phyloP scores from a whole-genome alignment of 1,140 invertebrate species.

The Elysia chlorotica region DNA sequence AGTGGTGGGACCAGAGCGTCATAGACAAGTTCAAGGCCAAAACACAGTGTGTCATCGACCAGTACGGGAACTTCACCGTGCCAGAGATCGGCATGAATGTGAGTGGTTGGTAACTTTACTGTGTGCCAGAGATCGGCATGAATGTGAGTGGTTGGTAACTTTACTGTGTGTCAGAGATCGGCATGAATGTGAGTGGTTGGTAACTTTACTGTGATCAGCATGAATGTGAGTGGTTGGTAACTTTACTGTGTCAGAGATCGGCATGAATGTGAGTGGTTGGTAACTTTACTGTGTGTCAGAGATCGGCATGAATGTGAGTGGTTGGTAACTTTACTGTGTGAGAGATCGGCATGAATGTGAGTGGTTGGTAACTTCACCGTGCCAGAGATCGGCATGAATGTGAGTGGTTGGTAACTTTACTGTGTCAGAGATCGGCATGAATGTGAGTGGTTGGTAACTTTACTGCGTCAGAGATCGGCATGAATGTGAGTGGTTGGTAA shows the following conservation, averaged over 20 bases:
- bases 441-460: too few relatives aligned
- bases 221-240: background rate
- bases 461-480: background rate
- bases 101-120: constrained; percentile 10
- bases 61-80: constrained; percentile 84
- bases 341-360: background rate
- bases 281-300: background rate
- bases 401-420: background rate
- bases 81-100: constrained; percentile 74
- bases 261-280: background rate
- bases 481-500: background rate
- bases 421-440: too few relatives aligned
- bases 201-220: too few relatives aligned
- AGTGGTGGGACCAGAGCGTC: constrained; percentile 96
- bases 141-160: background rate
- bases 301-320: too few relatives aligned
- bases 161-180: background rate
- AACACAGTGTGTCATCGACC: constrained; percentile 93
- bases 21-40: constrained; percentile 84
- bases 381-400: background rate
- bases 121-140: background rate
- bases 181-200: background rate
- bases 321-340: background rate
- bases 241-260: background rate
- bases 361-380: background rate